These are phyloP conservation scores for Eustalomyia histrio DNA, from an alignment of 2,888 invertebrate genomes.

Conservation along the genomic window DNA sequence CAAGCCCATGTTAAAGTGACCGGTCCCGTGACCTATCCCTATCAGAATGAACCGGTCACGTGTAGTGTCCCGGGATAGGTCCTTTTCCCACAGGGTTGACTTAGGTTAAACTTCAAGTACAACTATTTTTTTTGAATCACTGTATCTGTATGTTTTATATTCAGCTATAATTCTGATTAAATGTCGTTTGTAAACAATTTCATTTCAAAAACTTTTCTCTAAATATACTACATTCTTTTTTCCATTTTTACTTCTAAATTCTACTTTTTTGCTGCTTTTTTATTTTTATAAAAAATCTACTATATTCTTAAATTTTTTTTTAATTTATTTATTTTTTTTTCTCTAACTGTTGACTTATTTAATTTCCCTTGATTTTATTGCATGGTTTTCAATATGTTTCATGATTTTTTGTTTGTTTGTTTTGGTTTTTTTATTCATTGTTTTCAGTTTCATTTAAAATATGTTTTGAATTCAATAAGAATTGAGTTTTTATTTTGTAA, in stretches of 20 bases:
- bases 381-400: conserved; percentile 65
- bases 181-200: conserved; percentile 35
- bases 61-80: no score
- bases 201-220: conserved; percentile 57
- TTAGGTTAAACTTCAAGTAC: no score
- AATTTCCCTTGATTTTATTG: conserved; percentile 66
- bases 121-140: not conserved
- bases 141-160: not conserved
- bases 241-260: conserved; percentile 40
- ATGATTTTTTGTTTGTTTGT: conserved; percentile 50
- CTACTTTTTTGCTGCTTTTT: conserved; percentile 38
- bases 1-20: no score
- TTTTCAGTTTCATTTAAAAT: conserved; percentile 57
- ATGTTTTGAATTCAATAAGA: not conserved
- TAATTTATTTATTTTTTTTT: conserved; percentile 50
- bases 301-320: conserved; percentile 53
- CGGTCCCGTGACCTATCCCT: no score
- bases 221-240: conserved; percentile 50
- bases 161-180: not conserved
- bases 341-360: conserved; percentile 60
- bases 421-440: conserved; percentile 38
- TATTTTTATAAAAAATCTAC: conserved; percentile 65
- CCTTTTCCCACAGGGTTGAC: no score
- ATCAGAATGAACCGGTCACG: no score
- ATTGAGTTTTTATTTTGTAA: not conserved